Evolutionary conservation across 1,140 invertebrate genomes (phyloP), one percentile per base, ranked within the genome.

Genomic region (Alviniconcha marisindica): DNA sequence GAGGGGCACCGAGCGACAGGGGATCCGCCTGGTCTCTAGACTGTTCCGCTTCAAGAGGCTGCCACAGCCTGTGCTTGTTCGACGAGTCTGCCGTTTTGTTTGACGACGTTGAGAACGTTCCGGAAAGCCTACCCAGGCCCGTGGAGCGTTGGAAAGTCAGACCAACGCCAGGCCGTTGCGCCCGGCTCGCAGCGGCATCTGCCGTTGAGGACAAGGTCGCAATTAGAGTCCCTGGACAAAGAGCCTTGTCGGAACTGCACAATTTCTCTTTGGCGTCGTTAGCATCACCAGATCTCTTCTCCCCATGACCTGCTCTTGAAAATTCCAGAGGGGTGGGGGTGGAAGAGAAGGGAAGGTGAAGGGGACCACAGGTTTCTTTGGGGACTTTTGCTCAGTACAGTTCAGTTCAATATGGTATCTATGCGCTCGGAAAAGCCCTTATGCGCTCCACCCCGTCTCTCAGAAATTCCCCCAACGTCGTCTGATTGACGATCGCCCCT

Each of bases 251-350:
- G 36, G 63, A 33, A 0, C 69, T 40, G 36, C 31, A 10, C 7
- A 24, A 51, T 18, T 51, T 7, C 14, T 48, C 21, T 14, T 51
- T 36, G n/a, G 71, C 40, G 10, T 48, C 21, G 24, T 48, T 40
- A 1, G 40, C 40, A 40, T 76, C 73, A 10, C 73, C 73, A 28
- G 73, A 76, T 51, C 44, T 76, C 4, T 76, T 76, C 31, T 76
- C 73, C 21, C 73, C 73, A 10, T 76, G 73, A 76, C n/a, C n/a
- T n/a, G n/a, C n/a, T n/a, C n/a, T n/a, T n/a, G n/a, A n/a, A n/a
- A n/a, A n/a, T n/a, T n/a, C n/a, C n/a, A n/a, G n/a, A n/a, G n/a
- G n/a, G n/a, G n/a, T n/a, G n/a, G n/a, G n/a, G n/a, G n/a, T n/a
- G n/a, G n/a, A n/a, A n/a, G n/a, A n/a, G n/a, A n/a, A n/a, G n/a